Evolutionary conservation across 2,888 invertebrate genomes (phyloP), one percentile per base, ranked within the genome.

Genomic region (Cerastoderma edule): DNA sequence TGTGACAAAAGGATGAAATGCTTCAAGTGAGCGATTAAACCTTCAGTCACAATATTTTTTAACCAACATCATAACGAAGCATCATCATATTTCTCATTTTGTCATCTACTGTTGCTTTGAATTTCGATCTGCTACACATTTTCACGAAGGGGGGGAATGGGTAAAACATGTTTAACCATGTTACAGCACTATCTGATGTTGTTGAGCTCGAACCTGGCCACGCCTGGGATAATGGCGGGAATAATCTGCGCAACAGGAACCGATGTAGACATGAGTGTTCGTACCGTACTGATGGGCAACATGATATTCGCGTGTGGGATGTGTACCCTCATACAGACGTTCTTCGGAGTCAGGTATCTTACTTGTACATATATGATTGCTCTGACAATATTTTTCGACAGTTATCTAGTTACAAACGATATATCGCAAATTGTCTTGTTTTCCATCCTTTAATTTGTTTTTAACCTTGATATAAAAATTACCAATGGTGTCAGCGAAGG

Each of bases 141-240:
- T n/a, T n/a, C n/a, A n/a, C n/a, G n/a, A n/a, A n/a, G n/a, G n/a
- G n/a, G n/a, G n/a, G n/a, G n/a, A n/a, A n/a, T n/a, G n/a, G n/a
- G n/a, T n/a, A n/a, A n/a, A n/a, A n/a, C n/a, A n/a, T n/a, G n/a
- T n/a, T n/a, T n/a, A n/a, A n/a, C n/a, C n/a, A n/a, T n/a, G n/a
- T n/a, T n/a, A n/a, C 83, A 90, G 89, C 89, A 90, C 54, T 89
- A 88, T 69, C 67, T 89, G 39, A 96, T 96, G 0, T 96, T 97
- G 96, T 96, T 96, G 73, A 96, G 96, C 28, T 86, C 88, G 0
- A 96, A 96, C 63, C 96, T 97, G 3, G 95, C 96, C 2, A 96
- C 96, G 83, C 96, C 96, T 0, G 96, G 96, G 89, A 95, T 97
- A 80, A 92, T 97, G 75, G 82, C 85, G 0, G 66, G 71, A 8